Conservation (phyloP, 2,888 invertebrate species). For the Peribatodes rhomboidaria region DNA sequence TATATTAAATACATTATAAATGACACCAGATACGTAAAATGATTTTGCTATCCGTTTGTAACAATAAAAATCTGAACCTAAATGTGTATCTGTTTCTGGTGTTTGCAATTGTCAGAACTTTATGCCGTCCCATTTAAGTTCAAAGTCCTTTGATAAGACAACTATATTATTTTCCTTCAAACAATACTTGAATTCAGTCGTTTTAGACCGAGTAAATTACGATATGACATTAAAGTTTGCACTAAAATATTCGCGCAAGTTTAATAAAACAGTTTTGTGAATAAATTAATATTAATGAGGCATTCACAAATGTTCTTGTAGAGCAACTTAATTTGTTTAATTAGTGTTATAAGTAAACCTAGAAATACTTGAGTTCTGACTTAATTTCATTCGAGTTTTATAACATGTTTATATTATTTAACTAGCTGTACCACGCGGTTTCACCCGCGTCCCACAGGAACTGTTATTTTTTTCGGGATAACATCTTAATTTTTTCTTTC, state of each 20-base stretch:
- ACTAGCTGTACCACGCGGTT: too few species aligned
- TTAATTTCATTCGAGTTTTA: slow-evolving; percentile 10
- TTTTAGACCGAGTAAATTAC: not conserved
- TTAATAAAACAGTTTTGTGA: slow-evolving; percentile 17
- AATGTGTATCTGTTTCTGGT: too few species aligned
- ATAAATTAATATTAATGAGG: slow-evolving; percentile 27
- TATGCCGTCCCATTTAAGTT: too few species aligned
- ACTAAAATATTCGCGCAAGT: slow-evolving; percentile 11
- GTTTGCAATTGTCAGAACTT: too few species aligned
- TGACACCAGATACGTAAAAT: too few species aligned
- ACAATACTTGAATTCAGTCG: not conserved
- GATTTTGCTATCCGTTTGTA: too few species aligned
- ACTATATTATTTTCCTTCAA: not conserved
- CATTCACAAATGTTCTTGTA: slow-evolving; percentile 22
- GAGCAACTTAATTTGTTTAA: slow-evolving; percentile 25
- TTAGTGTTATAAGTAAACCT: slow-evolving; percentile 24
- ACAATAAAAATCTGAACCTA: too few species aligned
- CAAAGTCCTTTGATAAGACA: not conserved
- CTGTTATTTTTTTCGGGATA: too few species aligned
- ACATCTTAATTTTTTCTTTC: too few species aligned
- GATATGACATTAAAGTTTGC: slow-evolving; percentile 1
- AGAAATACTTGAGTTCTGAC: slow-evolving; percentile 18
- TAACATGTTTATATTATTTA: not conserved
- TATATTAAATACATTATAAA: too few species aligned
- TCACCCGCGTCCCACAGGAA: too few species aligned